Conservation (phyloP, 2,888 invertebrate species). For the Hypercompe scribonia region DNA sequence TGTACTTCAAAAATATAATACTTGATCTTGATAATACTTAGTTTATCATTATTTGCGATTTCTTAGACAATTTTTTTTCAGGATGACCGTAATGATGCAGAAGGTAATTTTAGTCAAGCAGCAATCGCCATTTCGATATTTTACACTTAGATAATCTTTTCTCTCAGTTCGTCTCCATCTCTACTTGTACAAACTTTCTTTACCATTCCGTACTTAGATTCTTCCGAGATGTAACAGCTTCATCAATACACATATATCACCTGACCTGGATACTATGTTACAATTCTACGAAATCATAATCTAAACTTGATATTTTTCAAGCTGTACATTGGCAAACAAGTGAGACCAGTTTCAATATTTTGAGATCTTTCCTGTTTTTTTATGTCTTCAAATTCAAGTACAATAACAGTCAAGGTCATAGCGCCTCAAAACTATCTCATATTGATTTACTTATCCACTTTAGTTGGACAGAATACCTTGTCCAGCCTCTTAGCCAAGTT, state of each 20-base stretch:
- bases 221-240: background rate
- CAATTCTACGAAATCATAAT: background rate
- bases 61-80: no score
- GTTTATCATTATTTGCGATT: no score
- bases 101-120: no score
- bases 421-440: background rate
- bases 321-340: background rate
- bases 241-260: background rate
- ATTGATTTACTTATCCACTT: background rate
- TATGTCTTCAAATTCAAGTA: background rate
- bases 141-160: background rate
- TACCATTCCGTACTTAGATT: background rate
- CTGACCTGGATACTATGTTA: background rate
- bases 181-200: background rate
- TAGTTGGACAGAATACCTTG: background rate
- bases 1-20: no score
- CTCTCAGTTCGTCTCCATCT: background rate
- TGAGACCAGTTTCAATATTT: background rate
- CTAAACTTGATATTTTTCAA: background rate
- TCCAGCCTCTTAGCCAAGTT: no score
- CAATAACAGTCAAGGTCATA: background rate
- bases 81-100: no score
- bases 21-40: no score
- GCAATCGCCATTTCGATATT: background rate
- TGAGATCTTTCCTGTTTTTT: background rate